Conservation (phyloP, 2,113 vertebrate species). For the Ifrita kowaldi region DNA sequence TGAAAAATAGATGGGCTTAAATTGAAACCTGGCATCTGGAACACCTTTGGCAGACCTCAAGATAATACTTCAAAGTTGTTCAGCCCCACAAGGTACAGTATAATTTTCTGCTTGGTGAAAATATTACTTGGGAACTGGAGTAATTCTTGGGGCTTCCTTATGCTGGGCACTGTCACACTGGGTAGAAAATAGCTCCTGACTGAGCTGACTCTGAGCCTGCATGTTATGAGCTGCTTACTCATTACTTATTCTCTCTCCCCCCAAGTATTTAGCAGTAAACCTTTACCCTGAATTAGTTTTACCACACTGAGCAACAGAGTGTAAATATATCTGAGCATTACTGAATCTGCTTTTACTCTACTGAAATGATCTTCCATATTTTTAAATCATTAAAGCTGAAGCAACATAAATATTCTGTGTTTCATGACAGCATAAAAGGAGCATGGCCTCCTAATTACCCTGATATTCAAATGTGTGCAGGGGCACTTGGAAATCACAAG, state of each 20-base stretch:
- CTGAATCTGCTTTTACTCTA: neutral
- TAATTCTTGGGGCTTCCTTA: neutral
- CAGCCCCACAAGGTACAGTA: neutral
- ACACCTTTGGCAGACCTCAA: neutral
- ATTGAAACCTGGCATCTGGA: slow-evolving; percentile 14
- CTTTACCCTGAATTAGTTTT: neutral
- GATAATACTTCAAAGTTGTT: neutral
- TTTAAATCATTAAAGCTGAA: neutral
- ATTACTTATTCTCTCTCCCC: neutral
- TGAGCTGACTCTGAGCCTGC: neutral
- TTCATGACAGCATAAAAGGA: neutral
- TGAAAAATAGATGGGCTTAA: slow-evolving; percentile 32
- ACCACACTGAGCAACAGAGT: neutral
- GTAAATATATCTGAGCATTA: neutral
- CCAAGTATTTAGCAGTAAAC: neutral
- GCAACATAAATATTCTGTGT: neutral
- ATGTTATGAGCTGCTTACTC: neutral
- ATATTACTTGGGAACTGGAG: neutral
- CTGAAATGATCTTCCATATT: neutral
- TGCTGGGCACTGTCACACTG: neutral
- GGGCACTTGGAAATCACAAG: neutral
- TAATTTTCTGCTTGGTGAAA: neutral
- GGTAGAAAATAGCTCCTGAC: neutral
- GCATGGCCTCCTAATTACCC: neutral
- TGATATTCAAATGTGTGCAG: neutral